Evolutionary conservation across 2,888 invertebrate species (phyloP).

Genomic region (Argyra leucocephala): DNA sequence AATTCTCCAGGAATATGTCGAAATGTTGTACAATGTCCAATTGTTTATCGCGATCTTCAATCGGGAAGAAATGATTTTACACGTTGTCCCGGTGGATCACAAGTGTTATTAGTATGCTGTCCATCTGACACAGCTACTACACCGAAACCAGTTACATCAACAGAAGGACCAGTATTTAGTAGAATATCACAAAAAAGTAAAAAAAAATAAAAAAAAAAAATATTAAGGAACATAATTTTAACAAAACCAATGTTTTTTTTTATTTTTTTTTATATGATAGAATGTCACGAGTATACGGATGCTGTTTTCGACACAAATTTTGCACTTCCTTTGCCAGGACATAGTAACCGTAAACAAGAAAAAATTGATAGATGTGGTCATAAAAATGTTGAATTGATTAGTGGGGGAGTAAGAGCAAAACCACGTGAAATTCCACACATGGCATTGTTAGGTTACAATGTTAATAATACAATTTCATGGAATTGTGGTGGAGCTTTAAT

Average conservation of each 20-base stretch:
- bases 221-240: no score
- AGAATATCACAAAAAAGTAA: no score
- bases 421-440: slow-evolving; percentile 21
- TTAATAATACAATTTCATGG: not conserved
- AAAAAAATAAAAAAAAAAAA: no score
- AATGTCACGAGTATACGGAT: slow-evolving; percentile 20
- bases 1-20: not conserved
- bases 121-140: not conserved
- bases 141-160: not conserved
- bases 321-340: not conserved
- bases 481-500: slow-evolving; percentile 36
- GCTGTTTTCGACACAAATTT: slow-evolving; percentile 14
- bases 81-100: not conserved
- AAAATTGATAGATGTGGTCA: slow-evolving; percentile 24
- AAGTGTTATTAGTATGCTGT: not conserved
- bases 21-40: not conserved
- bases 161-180: no score
- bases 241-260: no score
- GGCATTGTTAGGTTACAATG: slow-evolving; percentile 29
- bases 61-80: not conserved
- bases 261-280: not conserved
- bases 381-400: slow-evolving; percentile 42
- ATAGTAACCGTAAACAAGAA: slow-evolving; percentile 8
- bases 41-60: not conserved
- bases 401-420: slow-evolving; percentile 11